Conservation (phyloP, 2,797 vertebrate species). For the Epinephelus malabaricus region DNA sequence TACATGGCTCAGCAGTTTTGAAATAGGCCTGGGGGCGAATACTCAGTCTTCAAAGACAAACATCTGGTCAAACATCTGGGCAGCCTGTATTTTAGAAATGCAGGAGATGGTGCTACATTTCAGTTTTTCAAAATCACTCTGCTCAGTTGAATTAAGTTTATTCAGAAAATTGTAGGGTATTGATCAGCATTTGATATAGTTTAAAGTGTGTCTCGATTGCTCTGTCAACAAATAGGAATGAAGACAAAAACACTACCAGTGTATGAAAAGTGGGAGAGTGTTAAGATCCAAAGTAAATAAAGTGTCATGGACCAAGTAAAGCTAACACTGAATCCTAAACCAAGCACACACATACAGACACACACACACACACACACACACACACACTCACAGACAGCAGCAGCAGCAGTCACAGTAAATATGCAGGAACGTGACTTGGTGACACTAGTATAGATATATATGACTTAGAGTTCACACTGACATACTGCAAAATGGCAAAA, state of each 20-base stretch:
- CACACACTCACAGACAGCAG: too few species aligned
- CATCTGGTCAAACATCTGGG: constrained; percentile 40
- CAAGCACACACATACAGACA: background rate
- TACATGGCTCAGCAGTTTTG: constrained; percentile 27
- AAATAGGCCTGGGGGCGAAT: background rate
- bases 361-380: background rate
- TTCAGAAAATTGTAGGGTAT: background rate
- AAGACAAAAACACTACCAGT: background rate
- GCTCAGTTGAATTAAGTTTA: background rate
- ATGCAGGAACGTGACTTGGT: background rate
- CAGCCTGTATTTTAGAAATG: background rate
- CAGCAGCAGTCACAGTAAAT: background rate
- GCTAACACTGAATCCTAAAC: background rate
- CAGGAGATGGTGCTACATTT: background rate
- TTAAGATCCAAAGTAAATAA: background rate
- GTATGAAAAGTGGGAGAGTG: background rate
- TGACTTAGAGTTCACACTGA: background rate
- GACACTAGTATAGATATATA: background rate
- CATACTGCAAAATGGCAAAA: background rate
- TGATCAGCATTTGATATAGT: background rate
- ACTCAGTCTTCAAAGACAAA: constrained; percentile 1
- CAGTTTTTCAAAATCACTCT: background rate
- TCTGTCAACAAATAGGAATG: background rate
- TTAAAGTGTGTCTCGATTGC: background rate
- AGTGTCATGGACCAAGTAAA: background rate